Evolutionary conservation across 1,140 invertebrate genomes (phyloP).

Genomic region (Alviniconcha marisindica): DNA sequence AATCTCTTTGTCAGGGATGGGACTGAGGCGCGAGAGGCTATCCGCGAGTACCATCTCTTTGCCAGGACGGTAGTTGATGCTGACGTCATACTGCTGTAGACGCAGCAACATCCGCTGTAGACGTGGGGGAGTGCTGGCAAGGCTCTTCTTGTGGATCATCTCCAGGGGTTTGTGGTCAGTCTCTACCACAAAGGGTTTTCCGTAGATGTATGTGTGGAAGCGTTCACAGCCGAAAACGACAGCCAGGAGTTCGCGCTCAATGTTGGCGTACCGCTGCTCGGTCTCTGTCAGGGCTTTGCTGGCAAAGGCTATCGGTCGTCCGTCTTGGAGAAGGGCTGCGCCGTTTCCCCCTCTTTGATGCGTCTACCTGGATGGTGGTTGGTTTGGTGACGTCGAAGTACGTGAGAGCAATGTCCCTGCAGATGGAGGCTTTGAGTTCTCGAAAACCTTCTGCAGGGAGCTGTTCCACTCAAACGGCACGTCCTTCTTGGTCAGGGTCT

Average conservation of each 20-base stretch:
- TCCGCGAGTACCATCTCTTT: conserved; percentile 74
- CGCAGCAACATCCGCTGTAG: conserved; percentile 59
- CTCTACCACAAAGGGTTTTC: conserved; percentile 43
- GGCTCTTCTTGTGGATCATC: conserved; percentile 44
- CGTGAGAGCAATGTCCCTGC: conserved; percentile 39
- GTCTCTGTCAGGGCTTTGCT: conserved; percentile 73
- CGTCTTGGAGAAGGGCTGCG: conserved; percentile 73
- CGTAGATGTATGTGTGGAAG: conserved; percentile 74
- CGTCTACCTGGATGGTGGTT: conserved; percentile 48
- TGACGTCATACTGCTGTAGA: conserved; percentile 72
- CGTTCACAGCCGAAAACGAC: conserved; percentile 75
- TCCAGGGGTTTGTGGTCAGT: conserved; percentile 49
- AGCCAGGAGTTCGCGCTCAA: conserved; percentile 77
- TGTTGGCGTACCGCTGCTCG: conserved; percentile 76
- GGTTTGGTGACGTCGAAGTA: conserved; percentile 50
- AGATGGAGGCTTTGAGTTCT: conserved; percentile 50
- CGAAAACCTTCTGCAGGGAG: conserved; percentile 44
- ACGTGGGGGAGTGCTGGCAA: conserved; percentile 35
- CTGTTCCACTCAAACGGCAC: conserved; percentile 41
- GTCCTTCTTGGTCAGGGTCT: conserved; percentile 53
- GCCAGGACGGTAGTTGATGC: conserved; percentile 60
- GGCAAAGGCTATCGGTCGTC: conserved; percentile 74
- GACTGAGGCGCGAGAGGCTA: conserved; percentile 49
- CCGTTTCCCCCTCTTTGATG: conserved; percentile 69
- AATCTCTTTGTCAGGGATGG: conserved; percentile 1